Evolutionary conservation across 2,797 vertebrate genomes (phyloP), one percentile per base, ranked within the genome.

Genomic region (Microchirus variegatus): DNA sequence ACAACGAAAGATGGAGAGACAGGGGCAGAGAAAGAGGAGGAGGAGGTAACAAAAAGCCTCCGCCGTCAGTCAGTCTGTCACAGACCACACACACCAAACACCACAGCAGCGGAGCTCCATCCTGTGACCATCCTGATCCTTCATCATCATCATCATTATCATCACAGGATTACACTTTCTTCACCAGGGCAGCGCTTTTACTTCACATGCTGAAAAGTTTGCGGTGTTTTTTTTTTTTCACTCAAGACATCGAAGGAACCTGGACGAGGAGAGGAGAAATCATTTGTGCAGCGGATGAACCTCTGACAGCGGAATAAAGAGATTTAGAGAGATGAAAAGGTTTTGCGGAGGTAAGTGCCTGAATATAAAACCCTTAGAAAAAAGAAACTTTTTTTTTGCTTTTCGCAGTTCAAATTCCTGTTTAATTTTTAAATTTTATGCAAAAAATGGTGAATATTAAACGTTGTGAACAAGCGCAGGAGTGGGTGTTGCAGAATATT

Each of bases 51-150:
- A 92, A 89, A 91, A 89, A 86, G 86, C 73, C 87, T 87, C 77
- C 87, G 81, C 87, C 81, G 89, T 92, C 90, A 78, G 57, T 89
- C 86, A 82, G 76, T 81, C 85, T 89, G 85, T 90, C 90, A 89
- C 72, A 75, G 89, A 90, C 84, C 89, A 87, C 87, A 89, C 83
- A 62, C 81, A 70, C 79, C 86, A 86, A 14, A 15, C 13, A 42
- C 83, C 69, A 53, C 73, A 60, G 76, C 73, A 80, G 71, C 63
- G 22, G 6, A 69, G 47, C 59, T 55, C 63, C 74, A 73, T 67
- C 78, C 70, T 42, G 49, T n/a, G 55, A 13, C 38, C 5, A 4
- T 44, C 45, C 10, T 36, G 35, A 10, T 13, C 14, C 50, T 14
- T n/a, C 13, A 7, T 15, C 45, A 47, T 40, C 2, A 19, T 13